Conservation (phyloP, 2,797 vertebrate genomes). For the Craterocephalus amniculus region DNA sequence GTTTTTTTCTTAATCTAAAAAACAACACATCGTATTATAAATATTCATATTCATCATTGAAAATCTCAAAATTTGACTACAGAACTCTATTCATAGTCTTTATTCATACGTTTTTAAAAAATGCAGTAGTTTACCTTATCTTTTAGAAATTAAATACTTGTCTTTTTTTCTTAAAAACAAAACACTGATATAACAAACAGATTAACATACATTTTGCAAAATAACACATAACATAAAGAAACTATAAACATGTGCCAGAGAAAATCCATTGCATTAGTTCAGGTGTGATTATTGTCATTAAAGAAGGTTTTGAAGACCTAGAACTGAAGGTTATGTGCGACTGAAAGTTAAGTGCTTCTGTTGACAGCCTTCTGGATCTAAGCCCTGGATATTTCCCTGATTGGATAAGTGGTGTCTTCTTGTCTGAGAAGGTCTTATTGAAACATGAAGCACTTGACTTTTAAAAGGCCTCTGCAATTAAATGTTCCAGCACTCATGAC, state of each 20-base stretch:
- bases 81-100: neutral
- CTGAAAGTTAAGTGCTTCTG: slow-evolving; percentile 10
- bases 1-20: neutral
- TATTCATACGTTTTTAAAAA: neutral
- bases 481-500: slow-evolving; percentile 8
- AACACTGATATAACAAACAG: neutral
- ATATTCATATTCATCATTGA: neutral
- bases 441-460: slow-evolving; percentile 32
- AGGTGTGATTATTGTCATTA: slow-evolving; percentile 4
- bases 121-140: no score
- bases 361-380: slow-evolving; percentile 12
- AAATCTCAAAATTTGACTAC: neutral
- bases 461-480: slow-evolving; percentile 30
- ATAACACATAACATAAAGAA: neutral
- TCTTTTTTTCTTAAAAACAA: neutral
- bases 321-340: slow-evolving; percentile 6
- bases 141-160: no score
- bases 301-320: neutral
- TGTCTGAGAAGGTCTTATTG: slow-evolving; percentile 37
- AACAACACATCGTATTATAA: neutral
- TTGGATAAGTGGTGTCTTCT: slow-evolving; percentile 52
- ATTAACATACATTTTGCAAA: neutral
- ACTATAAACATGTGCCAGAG: neutral
- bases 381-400: slow-evolving; percentile 47
- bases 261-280: slow-evolving; percentile 7